Evolutionary conservation across 1,140 invertebrate genomes (phyloP).

Genomic region (Drosophila mauritiana): DNA sequence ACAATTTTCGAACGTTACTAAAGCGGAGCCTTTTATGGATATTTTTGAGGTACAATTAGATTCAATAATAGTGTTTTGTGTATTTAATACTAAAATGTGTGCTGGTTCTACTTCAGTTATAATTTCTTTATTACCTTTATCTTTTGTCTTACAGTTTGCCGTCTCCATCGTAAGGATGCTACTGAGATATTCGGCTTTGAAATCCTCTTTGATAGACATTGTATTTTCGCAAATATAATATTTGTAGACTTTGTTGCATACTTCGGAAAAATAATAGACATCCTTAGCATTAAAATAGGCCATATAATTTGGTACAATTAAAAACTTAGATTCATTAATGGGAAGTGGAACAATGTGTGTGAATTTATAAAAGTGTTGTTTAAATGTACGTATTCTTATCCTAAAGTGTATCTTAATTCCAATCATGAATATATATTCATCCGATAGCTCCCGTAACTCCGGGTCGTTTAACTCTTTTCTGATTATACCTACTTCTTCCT

Average conservation of each 20-base stretch:
- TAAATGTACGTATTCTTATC: neutral
- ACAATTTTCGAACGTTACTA: neutral
- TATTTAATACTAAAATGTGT: neutral
- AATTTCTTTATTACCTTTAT: neutral
- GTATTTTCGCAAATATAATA: neutral
- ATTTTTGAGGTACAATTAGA: neutral
- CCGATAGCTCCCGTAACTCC: neutral
- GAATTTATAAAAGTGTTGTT: neutral
- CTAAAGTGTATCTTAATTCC: conserved; percentile 2
- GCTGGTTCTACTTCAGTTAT: neutral
- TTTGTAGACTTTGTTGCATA: neutral
- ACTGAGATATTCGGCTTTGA: no score
- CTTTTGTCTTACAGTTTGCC: neutral
- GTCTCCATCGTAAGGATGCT: neutral
- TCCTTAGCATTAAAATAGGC: neutral
- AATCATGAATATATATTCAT: neutral
- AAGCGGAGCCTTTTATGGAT: neutral
- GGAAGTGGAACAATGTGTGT: neutral
- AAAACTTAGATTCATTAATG: neutral
- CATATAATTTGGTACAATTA: conserved; percentile 1
- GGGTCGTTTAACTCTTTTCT: neutral
- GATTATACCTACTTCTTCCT: neutral
- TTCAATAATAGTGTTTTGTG: neutral
- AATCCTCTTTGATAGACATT: neutral
- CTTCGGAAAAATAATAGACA: neutral